Base-by-base conservation (phyloP, 53 echinoderm and acorn worm genomes). In the Antedon mediterranea region DNA sequence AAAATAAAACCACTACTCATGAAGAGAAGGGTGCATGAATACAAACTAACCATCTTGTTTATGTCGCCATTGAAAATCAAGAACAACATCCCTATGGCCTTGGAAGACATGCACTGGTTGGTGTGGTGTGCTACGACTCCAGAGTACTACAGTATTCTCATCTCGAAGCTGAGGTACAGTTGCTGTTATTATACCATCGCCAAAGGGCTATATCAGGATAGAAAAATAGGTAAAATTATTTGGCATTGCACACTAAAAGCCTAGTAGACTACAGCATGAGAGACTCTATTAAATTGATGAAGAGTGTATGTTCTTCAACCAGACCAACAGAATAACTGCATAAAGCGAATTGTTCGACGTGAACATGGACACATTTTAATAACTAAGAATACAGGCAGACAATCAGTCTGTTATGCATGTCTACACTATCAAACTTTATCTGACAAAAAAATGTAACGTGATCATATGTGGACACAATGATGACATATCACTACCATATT, bases 1-100 rank as follows among this genome's bases (percentile, higher is more conserved):
- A n/a, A n/a, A n/a, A n/a, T n/a, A n/a, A n/a, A n/a, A n/a, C n/a
- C n/a, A n/a, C n/a, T n/a, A n/a, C n/a, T n/a, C n/a, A 37, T 4
- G 4, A 37, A 37, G 37, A 6, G 4, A 37, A 37, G 37, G 37
- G 37, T 4, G 4, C 4, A 4, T 6, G 37, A 37, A 37, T 11
- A 37, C 11, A 13, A 6, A 71, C 81, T 34, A 30, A 85, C 91
- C 87, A 77, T 85, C 85, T 31, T 81, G 78, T 34, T 83, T 85
- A 74, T 81, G 72, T 74, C 90, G 83, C 97, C 97, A 97, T 26
- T 97, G 92, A 79, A 97, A 97, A n/a, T 97, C 97, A 43, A 97
- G 86, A 32, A 97, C 91, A 73, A 92, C 89, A 32, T 97, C 97
- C 13, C 83, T 87, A 74, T 97, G 97, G 26, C 97, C 97, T 6